These are phyloP conservation scores for Drosophila pruinosa DNA, from an alignment of 1,140 invertebrate genomes.

Conservation along the genomic window DNA sequence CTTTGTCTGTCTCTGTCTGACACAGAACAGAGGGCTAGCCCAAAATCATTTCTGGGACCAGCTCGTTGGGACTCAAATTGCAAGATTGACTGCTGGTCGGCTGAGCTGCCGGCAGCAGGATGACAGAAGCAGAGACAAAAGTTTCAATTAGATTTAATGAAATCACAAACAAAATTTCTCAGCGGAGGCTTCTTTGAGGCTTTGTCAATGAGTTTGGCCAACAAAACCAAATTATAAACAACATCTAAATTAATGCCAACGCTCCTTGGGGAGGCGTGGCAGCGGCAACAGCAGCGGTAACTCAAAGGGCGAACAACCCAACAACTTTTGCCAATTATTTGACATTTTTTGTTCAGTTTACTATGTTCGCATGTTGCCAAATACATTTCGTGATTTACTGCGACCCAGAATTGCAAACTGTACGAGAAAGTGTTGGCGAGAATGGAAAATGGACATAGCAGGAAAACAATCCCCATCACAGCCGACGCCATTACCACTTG, in stretches of 20 bases:
- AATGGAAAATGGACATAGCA: constrained; percentile 24
- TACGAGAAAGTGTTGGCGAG: not conserved
- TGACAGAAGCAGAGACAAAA: constrained; percentile 33
- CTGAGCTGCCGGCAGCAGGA: not conserved
- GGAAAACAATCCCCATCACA: not conserved
- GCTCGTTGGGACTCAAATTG: constrained; percentile 57
- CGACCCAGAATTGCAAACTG: constrained; percentile 45
- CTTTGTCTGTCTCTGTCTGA: too few species aligned
- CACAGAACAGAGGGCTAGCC: constrained; percentile 17
- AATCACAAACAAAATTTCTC: constrained; percentile 66
- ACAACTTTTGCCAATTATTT: constrained; percentile 58
- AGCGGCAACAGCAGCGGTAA: constrained; percentile 3
- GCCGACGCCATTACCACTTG: constrained; percentile 28
- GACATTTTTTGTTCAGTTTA: constrained; percentile 36
- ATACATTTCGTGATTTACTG: constrained; percentile 75
- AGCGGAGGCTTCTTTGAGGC: constrained; percentile 51
- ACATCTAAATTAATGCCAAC: constrained; percentile 72
- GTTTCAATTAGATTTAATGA: constrained; percentile 80
- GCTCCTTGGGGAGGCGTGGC: constrained; percentile 15
- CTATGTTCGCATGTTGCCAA: constrained; percentile 50
- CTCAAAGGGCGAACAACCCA: constrained; percentile 57
- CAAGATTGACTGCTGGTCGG: constrained; percentile 60
- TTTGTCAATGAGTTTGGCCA: constrained; percentile 68
- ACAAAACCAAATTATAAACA: constrained; percentile 72
- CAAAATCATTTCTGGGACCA: constrained; percentile 50